A percentile compares a stretch with the other conserved stretches of the same genome.
These are phyloP conservation scores for Indicator indicator DNA, from an alignment of 2,113 vertebrate species.

Conservation along the genomic window DNA sequence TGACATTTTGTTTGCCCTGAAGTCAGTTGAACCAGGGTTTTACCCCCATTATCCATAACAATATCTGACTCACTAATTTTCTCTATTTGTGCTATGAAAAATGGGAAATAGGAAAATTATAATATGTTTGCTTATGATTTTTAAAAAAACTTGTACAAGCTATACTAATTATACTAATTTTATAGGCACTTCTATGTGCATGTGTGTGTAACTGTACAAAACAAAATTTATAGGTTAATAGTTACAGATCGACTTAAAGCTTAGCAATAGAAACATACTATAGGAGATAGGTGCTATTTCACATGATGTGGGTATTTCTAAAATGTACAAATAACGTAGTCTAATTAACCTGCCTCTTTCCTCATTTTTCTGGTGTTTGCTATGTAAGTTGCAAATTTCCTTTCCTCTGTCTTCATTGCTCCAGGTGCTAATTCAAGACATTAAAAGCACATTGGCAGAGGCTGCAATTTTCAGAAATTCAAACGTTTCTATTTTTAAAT, in stretches of 20 bases:
- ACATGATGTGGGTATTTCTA: background rate
- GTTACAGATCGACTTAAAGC: background rate
- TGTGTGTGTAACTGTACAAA: background rate
- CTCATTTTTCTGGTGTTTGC: background rate
- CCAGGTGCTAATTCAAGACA: too few relatives aligned
- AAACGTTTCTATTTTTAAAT: background rate
- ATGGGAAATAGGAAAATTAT: background rate
- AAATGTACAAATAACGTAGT: background rate
- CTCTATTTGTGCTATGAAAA: background rate
- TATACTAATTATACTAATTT: background rate
- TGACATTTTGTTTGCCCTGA: background rate
- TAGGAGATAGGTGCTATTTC: background rate
- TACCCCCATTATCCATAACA: fast-evolving
- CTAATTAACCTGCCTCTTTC: background rate
- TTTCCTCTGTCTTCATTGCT: too few relatives aligned
- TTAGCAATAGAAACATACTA: background rate
- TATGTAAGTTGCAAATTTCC: background rate
- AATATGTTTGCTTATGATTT: background rate
- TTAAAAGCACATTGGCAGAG: too few relatives aligned
- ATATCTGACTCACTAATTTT: background rate
- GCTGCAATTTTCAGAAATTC: background rate
- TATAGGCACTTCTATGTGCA: background rate
- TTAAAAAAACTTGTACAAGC: background rate
- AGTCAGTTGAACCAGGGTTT: background rate
- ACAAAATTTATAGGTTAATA: background rate